phyloP scores from a whole-genome alignment of 2,113 vertebrate genomes.

The Clarias gariepinus region DNA sequence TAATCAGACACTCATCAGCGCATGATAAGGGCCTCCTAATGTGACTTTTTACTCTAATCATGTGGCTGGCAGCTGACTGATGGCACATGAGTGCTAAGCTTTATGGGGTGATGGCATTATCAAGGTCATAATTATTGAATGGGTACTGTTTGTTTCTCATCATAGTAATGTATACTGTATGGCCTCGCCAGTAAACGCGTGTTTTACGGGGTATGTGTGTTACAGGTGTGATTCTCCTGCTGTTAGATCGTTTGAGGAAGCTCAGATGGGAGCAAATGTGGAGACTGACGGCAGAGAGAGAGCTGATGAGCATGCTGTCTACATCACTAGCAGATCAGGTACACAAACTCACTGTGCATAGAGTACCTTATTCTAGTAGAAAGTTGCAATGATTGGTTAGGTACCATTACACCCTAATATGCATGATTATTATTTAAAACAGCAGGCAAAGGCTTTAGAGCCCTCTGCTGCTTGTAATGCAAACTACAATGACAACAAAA shows the following conservation, averaged over 20 bases:
- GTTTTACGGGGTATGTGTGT: conserved; percentile 16
- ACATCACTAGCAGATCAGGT: conserved; percentile 98
- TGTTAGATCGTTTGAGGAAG: conserved; percentile 92
- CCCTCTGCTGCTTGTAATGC: not conserved
- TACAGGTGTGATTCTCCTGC: conserved; percentile 92
- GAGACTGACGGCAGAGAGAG: conserved; percentile 92
- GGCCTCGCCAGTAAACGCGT: not conserved
- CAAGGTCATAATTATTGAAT: conserved; percentile 42
- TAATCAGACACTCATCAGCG: conserved; percentile 44
- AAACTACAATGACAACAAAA: not conserved
- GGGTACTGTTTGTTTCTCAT: not conserved
- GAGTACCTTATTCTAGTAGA: not conserved
- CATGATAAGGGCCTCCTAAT: conserved; percentile 35
- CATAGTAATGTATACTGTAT: not conserved
- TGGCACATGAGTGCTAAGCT: conserved; percentile 9
- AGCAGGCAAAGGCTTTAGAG: not conserved
- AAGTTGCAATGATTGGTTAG: not conserved
- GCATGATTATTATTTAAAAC: too few species aligned
- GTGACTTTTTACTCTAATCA: conserved; percentile 28
- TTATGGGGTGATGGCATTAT: conserved; percentile 26
- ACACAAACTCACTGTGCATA: not conserved
- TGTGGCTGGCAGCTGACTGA: conserved; percentile 34
- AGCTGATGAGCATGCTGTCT: conserved; percentile 97
- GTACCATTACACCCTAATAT: not conserved
- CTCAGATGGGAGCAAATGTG: conserved; percentile 99